phyloP scores from a whole-genome alignment of 1,140 invertebrate genomes.

The Drosophila pseudoananassae region DNA sequence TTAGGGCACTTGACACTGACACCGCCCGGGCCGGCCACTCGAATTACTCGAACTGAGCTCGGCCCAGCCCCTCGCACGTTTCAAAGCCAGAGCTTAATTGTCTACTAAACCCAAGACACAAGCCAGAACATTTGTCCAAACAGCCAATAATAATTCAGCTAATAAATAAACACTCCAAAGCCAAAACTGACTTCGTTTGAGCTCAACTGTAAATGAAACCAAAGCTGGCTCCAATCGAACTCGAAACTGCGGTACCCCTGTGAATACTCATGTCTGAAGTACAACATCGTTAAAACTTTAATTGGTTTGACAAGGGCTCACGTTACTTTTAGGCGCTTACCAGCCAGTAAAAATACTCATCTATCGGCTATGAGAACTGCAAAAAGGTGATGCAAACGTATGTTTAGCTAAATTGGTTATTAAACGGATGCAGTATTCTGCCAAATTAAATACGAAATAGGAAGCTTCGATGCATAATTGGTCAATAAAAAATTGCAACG shows the following conservation, averaged over 20 bases:
- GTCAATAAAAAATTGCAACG: too few relatives aligned
- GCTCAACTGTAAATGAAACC: conserved; percentile 27
- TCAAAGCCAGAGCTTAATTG: conserved; percentile 22
- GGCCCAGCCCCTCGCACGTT: not conserved
- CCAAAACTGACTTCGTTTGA: not conserved
- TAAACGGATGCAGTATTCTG: too few relatives aligned
- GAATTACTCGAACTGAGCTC: not conserved
- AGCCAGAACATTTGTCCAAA: conserved; percentile 50
- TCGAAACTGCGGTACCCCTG: conserved; percentile 29
- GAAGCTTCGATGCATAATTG: too few relatives aligned
- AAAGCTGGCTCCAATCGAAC: conserved; percentile 32
- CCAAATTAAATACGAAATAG: too few relatives aligned
- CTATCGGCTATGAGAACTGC: not conserved
- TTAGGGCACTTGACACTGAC: conserved; percentile 62
- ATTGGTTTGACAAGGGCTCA: conserved; percentile 15
- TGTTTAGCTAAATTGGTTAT: too few relatives aligned
- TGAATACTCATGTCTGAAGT: not conserved
- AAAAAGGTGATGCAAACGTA: not conserved
- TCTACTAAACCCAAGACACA: not conserved
- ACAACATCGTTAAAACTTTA: conserved; percentile 8
- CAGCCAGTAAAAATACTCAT: conserved; percentile 5
- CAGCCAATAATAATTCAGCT: conserved; percentile 4
- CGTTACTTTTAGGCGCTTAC: conserved; percentile 6
- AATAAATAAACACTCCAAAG: conserved; percentile 23
- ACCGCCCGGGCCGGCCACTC: conserved; percentile 6